These are phyloP conservation scores for Tichodroma muraria DNA, from an alignment of 2,113 vertebrate genomes.

Conservation along the genomic window DNA sequence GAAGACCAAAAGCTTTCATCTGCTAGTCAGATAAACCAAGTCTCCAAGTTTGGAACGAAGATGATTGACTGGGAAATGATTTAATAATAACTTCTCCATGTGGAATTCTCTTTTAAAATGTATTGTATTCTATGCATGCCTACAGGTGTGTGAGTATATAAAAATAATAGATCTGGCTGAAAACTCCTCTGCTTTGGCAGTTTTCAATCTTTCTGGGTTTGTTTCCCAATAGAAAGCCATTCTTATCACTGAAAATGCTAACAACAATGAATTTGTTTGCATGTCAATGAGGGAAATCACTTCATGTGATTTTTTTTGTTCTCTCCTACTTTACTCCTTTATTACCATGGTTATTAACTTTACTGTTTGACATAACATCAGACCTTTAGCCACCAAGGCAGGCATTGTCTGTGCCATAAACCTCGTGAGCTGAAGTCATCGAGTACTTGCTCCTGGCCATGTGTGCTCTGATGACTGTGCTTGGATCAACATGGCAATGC, in stretches of 20 bases:
- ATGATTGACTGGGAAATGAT: slow-evolving; percentile 47
- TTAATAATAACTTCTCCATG: slow-evolving; percentile 37
- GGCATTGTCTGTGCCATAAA: neutral
- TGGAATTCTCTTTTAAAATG: slow-evolving; percentile 40
- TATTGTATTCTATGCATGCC: slow-evolving; percentile 1
- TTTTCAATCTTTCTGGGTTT: slow-evolving; percentile 29
- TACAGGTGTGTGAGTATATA: slow-evolving; percentile 35
- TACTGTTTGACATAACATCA: neutral
- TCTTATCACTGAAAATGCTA: neutral
- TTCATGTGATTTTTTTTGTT: neutral
- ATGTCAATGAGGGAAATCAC: neutral
- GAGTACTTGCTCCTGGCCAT: neutral
- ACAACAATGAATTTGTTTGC: slow-evolving; percentile 28
- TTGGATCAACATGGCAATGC: neutral
- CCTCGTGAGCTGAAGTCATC: neutral
- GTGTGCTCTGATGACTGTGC: neutral
- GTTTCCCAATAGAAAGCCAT: slow-evolving; percentile 20
- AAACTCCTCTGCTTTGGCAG: slow-evolving; percentile 16
- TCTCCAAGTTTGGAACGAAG: neutral
- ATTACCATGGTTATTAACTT: neutral
- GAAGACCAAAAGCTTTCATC: slow-evolving; percentile 30
- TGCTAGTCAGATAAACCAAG: neutral
- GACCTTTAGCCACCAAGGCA: neutral
- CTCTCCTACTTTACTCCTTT: neutral
- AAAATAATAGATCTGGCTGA: slow-evolving; percentile 30